Evolutionary conservation across 1,140 invertebrate species (phyloP), one percentile per base, ranked within the genome.

Genomic region (Mercenaria mercenaria): DNA sequence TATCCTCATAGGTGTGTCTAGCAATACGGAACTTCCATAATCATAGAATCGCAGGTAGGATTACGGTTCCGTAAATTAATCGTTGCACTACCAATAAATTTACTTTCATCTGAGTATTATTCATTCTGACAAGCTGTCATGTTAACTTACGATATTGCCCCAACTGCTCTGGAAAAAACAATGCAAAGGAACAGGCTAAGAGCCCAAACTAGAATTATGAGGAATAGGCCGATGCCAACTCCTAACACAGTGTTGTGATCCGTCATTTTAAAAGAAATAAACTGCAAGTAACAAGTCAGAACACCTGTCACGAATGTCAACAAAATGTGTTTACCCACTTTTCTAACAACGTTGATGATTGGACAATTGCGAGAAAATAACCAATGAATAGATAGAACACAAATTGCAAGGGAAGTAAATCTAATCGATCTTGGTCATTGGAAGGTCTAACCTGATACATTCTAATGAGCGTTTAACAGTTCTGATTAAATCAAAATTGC

Each of bases 71-170:
- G n/a, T n/a, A n/a, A n/a, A n/a, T n/a, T n/a, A n/a, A n/a, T n/a
- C n/a, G n/a, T n/a, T n/a, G n/a, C n/a, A n/a, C n/a, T n/a, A n/a
- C n/a, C n/a, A n/a, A n/a, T n/a, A n/a, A n/a, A n/a, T n/a, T n/a
- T n/a, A n/a, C n/a, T n/a, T n/a, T n/a, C n/a, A n/a, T n/a, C n/a
- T n/a, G n/a, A n/a, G n/a, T n/a, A n/a, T n/a, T n/a, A n/a, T n/a
- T n/a, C n/a, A n/a, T n/a, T n/a, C n/a, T n/a, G n/a, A n/a, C n/a
- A n/a, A n/a, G n/a, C n/a, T n/a, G n/a, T n/a, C n/a, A n/a, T n/a
- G n/a, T n/a, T n/a, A n/a, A 92, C 91, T 92, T 85, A 92, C 91
- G 90, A 92, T 39, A 91, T 88, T 29, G 85, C 81, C 13, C 89
- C 90, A 20, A 81, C 59, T 52, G 91, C 81, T 61, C 91, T 64